Evolutionary conservation across 2,797 vertebrate genomes (phyloP), one percentile per base, ranked within the genome.

Genomic region (Alauda arvensis): DNA sequence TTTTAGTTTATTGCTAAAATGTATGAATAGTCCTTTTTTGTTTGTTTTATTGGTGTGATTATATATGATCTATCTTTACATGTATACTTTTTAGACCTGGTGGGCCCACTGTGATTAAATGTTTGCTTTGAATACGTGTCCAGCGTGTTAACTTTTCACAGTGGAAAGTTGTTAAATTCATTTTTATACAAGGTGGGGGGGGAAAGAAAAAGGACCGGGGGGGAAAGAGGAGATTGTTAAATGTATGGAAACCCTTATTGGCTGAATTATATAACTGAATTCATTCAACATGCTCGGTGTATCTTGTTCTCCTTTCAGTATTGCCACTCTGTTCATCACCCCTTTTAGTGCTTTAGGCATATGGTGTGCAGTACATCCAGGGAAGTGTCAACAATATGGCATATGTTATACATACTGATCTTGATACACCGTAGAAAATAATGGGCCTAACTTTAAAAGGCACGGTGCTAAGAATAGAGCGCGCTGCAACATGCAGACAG

Each of bases 401-500:
- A 93, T 95, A 95, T 95, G 94, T 93, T 94, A 94, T 95, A 95
- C 91, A 90, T 93, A 93, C 93, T 95, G 93, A 94, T 93, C 92
- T 95, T 91, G 93, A 95, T 92, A 95, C 92, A 94, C 94, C 92
- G 93, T 89, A 94, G 92, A 95, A 93, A 96, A 95, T 93, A 95
- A 94, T 93, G 89, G 92, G 83, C 94, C 90, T 92, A 92, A 93
- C 93, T 95, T 96, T 95, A 94, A 93, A 93, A 96, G 93, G 90
- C 89, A 93, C 67, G 52, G 87, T 92, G 86, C 89, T 95, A 94
- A 90, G 93, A 95, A 96, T 91, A 95, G 92, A 91, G 91, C 63
- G 3, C 52, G 88, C 88, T 87, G 94, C 87, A 92, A 84, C 87
- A 86, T 66, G 86, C 91, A 91, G 91, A 90, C 85, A 89, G 88